Evolutionary conservation across 2,113 vertebrate species (phyloP).

Genomic region (Pelobates fuscus): DNA sequence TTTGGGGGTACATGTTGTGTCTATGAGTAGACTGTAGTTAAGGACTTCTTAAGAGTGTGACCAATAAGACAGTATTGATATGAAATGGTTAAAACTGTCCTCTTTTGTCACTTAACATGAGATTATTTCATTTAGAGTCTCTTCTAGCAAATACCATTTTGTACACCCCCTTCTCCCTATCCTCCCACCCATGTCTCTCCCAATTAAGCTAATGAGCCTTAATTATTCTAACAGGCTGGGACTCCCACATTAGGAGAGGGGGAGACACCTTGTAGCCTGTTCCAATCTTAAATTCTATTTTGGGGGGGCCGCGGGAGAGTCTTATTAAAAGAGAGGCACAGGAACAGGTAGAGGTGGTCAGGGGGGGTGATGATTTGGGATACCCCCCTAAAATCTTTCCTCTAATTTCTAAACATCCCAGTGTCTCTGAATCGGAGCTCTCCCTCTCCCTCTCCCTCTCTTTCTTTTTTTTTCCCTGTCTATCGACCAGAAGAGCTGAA

Average conservation of each 20-base stretch:
- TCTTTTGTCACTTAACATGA: slow-evolving; percentile 14
- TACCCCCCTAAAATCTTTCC: slow-evolving; percentile 26
- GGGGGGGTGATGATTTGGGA: slow-evolving; percentile 27
- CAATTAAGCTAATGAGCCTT: slow-evolving; percentile 49
- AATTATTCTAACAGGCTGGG: slow-evolving; percentile 45
- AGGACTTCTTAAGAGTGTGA: no score
- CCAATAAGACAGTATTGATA: no score
- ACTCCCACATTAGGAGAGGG: slow-evolving; percentile 32
- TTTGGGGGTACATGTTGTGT: no score
- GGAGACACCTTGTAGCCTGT: slow-evolving; percentile 20
- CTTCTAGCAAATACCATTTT: no score
- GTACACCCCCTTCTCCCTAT: slow-evolving; percentile 17
- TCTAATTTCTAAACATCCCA: slow-evolving; percentile 26
- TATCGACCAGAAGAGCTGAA: slow-evolving; percentile 51
- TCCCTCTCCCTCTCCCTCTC: neutral
- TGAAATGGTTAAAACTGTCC: neutral
- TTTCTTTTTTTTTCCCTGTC: slow-evolving; percentile 23
- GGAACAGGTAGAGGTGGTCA: slow-evolving; percentile 13
- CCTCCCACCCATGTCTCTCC: slow-evolving; percentile 36
- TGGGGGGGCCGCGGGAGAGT: neutral
- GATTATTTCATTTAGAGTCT: slow-evolving; percentile 3
- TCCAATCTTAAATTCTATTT: slow-evolving; percentile 15
- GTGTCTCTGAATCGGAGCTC: slow-evolving; percentile 11
- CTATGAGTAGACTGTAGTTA: no score
- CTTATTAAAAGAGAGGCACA: neutral